These are phyloP conservation scores for Trachythela sp. DNA, from an alignment of 64 coral and sea anemone species.

Conservation along the genomic window DNA sequence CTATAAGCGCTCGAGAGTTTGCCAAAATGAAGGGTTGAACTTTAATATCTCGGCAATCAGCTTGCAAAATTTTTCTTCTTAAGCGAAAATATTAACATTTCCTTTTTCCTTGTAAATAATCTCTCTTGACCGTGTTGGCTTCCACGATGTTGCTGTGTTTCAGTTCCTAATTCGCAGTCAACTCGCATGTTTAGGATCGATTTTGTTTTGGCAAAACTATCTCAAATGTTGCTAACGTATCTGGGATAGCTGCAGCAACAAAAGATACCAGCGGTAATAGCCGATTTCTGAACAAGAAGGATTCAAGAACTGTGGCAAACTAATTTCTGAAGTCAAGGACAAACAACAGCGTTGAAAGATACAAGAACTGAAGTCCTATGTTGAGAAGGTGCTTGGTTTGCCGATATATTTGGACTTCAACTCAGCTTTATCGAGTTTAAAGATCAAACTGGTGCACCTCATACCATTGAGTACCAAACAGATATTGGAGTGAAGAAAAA, in stretches of 20 bases:
- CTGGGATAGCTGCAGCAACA: not conserved
- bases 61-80: too few relatives aligned
- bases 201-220: too few relatives aligned
- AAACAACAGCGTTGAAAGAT: not conserved
- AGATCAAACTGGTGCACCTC: not conserved
- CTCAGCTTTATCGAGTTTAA: not conserved
- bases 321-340: not conserved
- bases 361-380: not conserved
- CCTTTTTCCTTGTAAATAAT: too few relatives aligned
- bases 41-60: too few relatives aligned
- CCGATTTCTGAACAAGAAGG: not conserved
- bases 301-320: not conserved
- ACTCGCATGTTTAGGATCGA: too few relatives aligned
- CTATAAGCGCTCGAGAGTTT: too few relatives aligned
- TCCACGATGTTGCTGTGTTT: too few relatives aligned
- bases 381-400: conserved; percentile 9
- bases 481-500: not conserved
- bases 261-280: not conserved
- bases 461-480: not conserved
- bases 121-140: too few relatives aligned
- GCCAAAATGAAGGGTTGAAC: too few relatives aligned
- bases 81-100: too few relatives aligned
- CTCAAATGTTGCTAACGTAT: too few relatives aligned
- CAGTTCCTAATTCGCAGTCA: too few relatives aligned
- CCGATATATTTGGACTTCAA: not conserved